Conservation (phyloP, 2,797 vertebrate genomes). For the Myotis myotis region DNA sequence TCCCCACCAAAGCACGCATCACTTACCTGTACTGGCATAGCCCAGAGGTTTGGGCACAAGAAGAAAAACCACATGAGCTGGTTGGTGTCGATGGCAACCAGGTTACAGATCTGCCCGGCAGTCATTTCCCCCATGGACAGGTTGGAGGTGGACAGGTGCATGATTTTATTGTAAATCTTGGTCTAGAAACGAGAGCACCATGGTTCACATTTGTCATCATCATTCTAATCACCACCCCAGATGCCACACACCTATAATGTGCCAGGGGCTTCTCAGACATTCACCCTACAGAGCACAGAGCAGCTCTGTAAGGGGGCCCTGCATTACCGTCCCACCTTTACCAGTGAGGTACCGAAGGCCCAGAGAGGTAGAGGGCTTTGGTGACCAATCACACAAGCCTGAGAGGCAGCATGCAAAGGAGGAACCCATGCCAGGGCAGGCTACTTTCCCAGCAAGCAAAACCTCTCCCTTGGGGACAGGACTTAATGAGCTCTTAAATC, state of each 20-base stretch:
- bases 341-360: background rate
- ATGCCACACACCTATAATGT: background rate
- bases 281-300: background rate
- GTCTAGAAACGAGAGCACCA: slow-evolving; percentile 86
- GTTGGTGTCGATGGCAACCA: slow-evolving; percentile 98
- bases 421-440: background rate
- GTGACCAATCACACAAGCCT: background rate
- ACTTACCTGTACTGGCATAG: slow-evolving; percentile 97
- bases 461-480: background rate
- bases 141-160: slow-evolving; percentile 97
- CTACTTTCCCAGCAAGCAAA: background rate
- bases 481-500: slow-evolving; percentile 64
- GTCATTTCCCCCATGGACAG: slow-evolving; percentile 99
- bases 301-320: background rate
- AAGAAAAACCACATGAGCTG: slow-evolving; percentile 99
- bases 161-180: slow-evolving; percentile 99
- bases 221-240: background rate
- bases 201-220: background rate
- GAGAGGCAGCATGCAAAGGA: background rate
- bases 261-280: background rate
- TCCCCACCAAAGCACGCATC: background rate
- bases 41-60: slow-evolving; percentile 98
- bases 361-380: background rate
- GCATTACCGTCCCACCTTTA: background rate
- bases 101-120: slow-evolving; percentile 96